phyloP scores from a whole-genome alignment of 2,888 invertebrate species.

The Drosophila helvetica region DNA sequence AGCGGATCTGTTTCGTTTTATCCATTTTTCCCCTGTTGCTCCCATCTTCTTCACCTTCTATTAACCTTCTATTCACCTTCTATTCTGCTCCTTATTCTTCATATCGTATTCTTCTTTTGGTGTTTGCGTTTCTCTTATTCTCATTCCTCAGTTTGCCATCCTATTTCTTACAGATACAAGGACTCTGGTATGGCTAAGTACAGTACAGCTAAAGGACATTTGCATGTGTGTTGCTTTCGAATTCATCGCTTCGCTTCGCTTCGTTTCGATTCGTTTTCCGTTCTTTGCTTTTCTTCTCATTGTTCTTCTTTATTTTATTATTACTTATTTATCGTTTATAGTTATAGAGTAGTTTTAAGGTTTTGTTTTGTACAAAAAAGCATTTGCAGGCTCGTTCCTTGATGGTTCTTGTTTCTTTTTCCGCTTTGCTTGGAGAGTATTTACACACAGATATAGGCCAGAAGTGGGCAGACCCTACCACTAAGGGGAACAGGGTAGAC shows the following conservation, averaged over 20 bases:
- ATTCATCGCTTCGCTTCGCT: background rate
- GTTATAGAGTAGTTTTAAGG: conserved; percentile 16
- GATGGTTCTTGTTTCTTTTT: conserved; percentile 18
- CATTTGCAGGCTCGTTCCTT: conserved; percentile 31
- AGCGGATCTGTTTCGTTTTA: conserved; percentile 67
- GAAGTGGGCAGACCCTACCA: conserved; percentile 7
- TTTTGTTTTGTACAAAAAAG: conserved; percentile 36
- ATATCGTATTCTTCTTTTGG: no score
- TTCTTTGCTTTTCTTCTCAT: background rate
- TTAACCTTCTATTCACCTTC: conserved; percentile 29
- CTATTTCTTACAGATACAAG: conserved; percentile 48
- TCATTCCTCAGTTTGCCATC: conserved; percentile 10
- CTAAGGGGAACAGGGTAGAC: background rate
- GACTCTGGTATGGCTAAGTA: conserved; percentile 48
- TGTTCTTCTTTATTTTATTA: conserved; percentile 3
- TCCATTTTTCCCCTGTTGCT: conserved; percentile 8
- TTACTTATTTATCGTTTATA: background rate
- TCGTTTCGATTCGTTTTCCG: background rate
- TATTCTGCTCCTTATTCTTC: background rate
- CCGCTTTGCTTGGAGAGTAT: conserved; percentile 27
- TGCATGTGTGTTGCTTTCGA: conserved; percentile 1
- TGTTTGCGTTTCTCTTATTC: conserved; percentile 50
- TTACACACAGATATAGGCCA: conserved; percentile 17
- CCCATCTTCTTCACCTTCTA: conserved; percentile 32
- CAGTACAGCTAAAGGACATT: conserved; percentile 30